A percentile compares a stretch with the other conserved stretches of the same genome.
Evolutionary conservation across 2,888 invertebrate genomes (phyloP).

Genomic region (Brachynemurus nebulosus): DNA sequence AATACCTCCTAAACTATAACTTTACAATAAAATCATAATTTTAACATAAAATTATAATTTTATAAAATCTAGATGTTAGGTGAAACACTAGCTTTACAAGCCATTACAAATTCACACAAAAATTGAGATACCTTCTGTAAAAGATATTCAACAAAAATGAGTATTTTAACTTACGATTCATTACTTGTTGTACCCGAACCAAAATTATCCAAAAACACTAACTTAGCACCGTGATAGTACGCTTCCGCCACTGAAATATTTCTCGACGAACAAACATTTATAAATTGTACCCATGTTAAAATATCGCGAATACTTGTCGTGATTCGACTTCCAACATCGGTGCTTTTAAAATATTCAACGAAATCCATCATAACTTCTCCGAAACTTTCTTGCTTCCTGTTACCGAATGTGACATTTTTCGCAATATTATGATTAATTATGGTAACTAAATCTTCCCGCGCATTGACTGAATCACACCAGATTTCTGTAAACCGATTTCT

Average conservation of each 20-base stretch:
- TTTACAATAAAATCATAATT: too few species aligned
- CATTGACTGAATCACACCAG: constrained; percentile 78
- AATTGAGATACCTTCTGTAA: too few species aligned
- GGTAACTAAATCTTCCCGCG: constrained; percentile 55
- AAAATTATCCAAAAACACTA: constrained; percentile 83
- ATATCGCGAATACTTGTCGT: constrained; percentile 85
- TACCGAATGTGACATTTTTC: constrained; percentile 36
- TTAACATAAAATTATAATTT: too few species aligned
- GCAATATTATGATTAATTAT: constrained; percentile 47
- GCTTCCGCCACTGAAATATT: constrained; percentile 41
- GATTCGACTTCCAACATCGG: constrained; percentile 55
- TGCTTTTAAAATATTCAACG: constrained; percentile 57
- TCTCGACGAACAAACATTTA: constrained; percentile 45
- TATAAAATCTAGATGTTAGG: too few species aligned
- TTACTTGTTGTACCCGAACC: constrained; percentile 69
- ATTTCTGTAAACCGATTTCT: constrained; percentile 98
- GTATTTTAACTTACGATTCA: constrained; percentile 45
- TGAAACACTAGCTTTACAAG: too few species aligned
- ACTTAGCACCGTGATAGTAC: constrained; percentile 78
- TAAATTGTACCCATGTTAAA: constrained; percentile 82
- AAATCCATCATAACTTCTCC: constrained; percentile 66
- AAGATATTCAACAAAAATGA: too few species aligned
- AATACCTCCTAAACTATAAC: too few species aligned
- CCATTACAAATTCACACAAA: too few species aligned
- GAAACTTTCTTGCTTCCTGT: constrained; percentile 36